These are phyloP conservation scores for Dugesia japonica DNA, from an alignment of 2,888 invertebrate species.

Conservation along the genomic window DNA sequence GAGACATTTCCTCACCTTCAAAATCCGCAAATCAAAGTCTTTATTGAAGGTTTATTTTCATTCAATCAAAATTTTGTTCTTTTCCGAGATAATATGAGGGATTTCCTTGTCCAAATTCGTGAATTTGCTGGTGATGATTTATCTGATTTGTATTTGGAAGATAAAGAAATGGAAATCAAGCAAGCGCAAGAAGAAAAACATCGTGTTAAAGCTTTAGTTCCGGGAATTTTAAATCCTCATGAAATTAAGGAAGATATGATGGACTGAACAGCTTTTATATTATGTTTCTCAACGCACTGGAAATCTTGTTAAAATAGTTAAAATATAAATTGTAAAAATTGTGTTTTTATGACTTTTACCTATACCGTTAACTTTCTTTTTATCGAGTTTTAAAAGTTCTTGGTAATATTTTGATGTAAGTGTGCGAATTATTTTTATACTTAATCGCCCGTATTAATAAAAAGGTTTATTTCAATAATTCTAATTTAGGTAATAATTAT, in stretches of 20 bases:
- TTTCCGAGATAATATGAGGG: slow-evolving; percentile 94
- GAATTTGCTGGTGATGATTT: slow-evolving; percentile 93
- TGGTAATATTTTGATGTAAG: too few species aligned
- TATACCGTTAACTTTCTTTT: too few species aligned
- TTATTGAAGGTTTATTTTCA: slow-evolving; percentile 77
- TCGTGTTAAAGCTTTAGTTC: slow-evolving; percentile 75
- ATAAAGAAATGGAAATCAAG: slow-evolving; percentile 72
- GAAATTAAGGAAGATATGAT: slow-evolving; percentile 88
- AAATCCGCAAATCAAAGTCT: slow-evolving; percentile 65
- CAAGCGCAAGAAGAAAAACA: slow-evolving; percentile 81
- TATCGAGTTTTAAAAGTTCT: too few species aligned
- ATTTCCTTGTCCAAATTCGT: slow-evolving; percentile 96
- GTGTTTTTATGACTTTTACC: too few species aligned
- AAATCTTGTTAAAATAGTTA: too few species aligned
- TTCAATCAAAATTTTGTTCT: slow-evolving; percentile 84
- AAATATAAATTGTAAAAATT: too few species aligned
- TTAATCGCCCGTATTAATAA: too few species aligned
- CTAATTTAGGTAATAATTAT: too few species aligned
- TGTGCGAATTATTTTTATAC: too few species aligned
- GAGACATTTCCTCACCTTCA: slow-evolving; percentile 87
- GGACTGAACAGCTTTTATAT: too few species aligned
- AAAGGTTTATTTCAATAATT: too few species aligned
- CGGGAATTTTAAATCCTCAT: slow-evolving; percentile 85
- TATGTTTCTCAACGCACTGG: too few species aligned
- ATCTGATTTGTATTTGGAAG: slow-evolving; percentile 86